A percentile compares a stretch with the other conserved stretches of the same genome.
phyloP scores from a whole-genome alignment of 2,797 vertebrate species.

The Brachymystax lenok region DNA sequence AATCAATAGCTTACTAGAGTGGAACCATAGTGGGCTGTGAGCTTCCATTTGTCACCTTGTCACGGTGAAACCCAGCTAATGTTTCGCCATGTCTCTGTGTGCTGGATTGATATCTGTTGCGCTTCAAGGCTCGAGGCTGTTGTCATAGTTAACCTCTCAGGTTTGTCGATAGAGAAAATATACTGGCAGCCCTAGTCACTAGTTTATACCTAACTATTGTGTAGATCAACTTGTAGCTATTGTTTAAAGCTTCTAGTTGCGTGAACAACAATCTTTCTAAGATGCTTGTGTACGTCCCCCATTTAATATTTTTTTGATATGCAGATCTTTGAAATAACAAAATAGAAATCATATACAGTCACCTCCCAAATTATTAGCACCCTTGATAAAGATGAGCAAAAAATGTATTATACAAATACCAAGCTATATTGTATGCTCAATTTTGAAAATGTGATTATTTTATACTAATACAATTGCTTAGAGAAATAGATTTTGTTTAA shows the following conservation, averaged over 20 bases:
- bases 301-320: background rate
- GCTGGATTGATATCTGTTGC: slow-evolving; percentile 70
- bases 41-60: slow-evolving; percentile 76
- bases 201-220: background rate
- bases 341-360: background rate
- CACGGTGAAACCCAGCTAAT: slow-evolving; percentile 73
- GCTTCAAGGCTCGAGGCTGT: slow-evolving; percentile 30
- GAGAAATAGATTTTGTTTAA: too few relatives aligned
- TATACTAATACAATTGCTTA: too few relatives aligned
- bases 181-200: background rate
- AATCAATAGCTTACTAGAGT: slow-evolving; percentile 78
- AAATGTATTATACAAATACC: too few relatives aligned
- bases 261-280: background rate
- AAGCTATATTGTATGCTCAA: too few relatives aligned
- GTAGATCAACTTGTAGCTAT: background rate
- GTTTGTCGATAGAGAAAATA: slow-evolving; percentile 19
- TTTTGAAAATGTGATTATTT: too few relatives aligned
- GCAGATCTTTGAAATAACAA: background rate
- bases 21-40: slow-evolving; percentile 65
- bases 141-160: slow-evolving; percentile 26
- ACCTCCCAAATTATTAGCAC: too few relatives aligned
- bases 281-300: background rate
- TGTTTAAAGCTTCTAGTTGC: background rate
- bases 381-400: too few relatives aligned
- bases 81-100: slow-evolving; percentile 46